Conservation (phyloP, 2,888 invertebrate species). For the Peribatodes rhomboidaria region DNA sequence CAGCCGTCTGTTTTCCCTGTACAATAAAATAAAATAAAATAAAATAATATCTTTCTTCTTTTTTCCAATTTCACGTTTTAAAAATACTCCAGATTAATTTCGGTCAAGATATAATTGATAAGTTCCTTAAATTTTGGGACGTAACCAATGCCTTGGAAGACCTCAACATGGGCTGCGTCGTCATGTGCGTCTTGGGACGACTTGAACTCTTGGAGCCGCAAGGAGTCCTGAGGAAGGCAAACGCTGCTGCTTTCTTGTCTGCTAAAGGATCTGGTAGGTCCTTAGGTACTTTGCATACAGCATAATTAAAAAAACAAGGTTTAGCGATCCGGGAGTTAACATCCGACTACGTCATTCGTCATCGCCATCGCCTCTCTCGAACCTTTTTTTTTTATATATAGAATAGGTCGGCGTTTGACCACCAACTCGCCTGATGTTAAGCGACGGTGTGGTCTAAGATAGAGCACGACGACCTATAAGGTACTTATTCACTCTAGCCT, state of each 20-base stretch:
- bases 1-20: no score
- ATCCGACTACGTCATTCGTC: no score
- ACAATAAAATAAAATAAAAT: no score
- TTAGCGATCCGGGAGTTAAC: no score
- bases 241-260: conserved; percentile 15
- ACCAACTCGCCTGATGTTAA: no score
- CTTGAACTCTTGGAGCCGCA: conserved; percentile 3
- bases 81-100: conserved; percentile 1
- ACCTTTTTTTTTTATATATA: no score
- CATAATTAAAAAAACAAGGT: not conserved
- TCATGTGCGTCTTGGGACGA: conserved; percentile 10
- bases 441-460: no score
- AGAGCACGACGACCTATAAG: no score
- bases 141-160: not conserved
- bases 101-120: conserved; percentile 1
- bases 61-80: not conserved
- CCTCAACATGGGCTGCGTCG: conserved; percentile 19
- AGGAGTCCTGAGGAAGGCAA: not conserved
- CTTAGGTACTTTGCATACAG: not conserved
- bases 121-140: conserved; percentile 22
- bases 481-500: no score
- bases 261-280: conserved; percentile 24
- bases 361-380: no score
- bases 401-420: no score
- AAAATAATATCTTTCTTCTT: no score